phyloP scores from a whole-genome alignment of 1,140 invertebrate genomes.

The Diorhabda carinulata region DNA sequence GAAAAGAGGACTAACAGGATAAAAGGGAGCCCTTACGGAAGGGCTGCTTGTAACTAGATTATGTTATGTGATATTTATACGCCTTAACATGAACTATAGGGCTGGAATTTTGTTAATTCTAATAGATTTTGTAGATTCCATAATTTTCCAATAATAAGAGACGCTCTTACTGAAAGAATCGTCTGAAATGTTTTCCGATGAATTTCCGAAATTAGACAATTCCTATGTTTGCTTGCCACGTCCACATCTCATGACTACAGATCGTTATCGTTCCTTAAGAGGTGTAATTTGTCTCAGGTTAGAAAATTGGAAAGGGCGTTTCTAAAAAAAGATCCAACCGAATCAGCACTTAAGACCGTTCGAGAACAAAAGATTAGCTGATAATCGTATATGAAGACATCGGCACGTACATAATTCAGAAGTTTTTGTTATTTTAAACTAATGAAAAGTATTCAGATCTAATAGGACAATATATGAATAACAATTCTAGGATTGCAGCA shows the following conservation, averaged over 20 bases:
- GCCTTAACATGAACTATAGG: background rate
- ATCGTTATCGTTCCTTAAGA: conserved; percentile 1
- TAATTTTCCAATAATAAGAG: too few species aligned
- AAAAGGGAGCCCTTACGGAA: conserved; percentile 29
- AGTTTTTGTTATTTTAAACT: background rate
- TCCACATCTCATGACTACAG: background rate
- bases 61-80: conserved; percentile 30
- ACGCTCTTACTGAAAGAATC: too few species aligned
- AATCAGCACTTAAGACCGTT: conserved; percentile 4
- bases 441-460: too few species aligned
- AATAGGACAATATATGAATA: too few species aligned
- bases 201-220: background rate
- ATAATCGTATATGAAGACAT: background rate
- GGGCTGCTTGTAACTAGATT: conserved; percentile 33
- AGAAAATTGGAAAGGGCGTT: conserved; percentile 9
- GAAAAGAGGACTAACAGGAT: conserved; percentile 37
- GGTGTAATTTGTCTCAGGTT: conserved; percentile 4
- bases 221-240: background rate
- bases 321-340: conserved; percentile 4
- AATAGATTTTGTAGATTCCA: too few species aligned
- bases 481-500: too few species aligned
- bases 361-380: conserved; percentile 4
- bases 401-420: background rate
- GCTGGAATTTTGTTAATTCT: background rate
- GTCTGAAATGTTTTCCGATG: too few species aligned